Conservation (phyloP, 2,888 invertebrate genomes). For the Phortica magna region DNA sequence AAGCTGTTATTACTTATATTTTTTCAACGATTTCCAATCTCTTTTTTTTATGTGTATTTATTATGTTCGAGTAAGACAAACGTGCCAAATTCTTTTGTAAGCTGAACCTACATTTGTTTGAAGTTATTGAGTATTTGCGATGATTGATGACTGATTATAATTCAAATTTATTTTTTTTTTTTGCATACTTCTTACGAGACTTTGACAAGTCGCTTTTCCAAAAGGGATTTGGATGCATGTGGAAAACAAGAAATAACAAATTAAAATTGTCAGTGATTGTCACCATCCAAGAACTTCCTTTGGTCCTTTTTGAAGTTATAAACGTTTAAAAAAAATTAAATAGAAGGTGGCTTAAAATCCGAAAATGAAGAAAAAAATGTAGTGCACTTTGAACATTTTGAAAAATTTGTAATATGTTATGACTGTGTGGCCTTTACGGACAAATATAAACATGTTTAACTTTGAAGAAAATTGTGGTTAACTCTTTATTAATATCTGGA, state of each 20-base stretch:
- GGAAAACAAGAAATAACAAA: background rate
- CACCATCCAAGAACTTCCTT: too few relatives aligned
- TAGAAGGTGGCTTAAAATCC: too few relatives aligned
- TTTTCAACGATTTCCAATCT: constrained; percentile 37
- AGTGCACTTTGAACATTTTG: too few relatives aligned
- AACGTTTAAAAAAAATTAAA: too few relatives aligned
- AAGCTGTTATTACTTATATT: constrained; percentile 69
- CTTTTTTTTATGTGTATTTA: constrained; percentile 25
- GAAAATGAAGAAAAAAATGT: too few relatives aligned
- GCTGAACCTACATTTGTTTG: constrained; percentile 37
- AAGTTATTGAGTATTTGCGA: constrained; percentile 54
- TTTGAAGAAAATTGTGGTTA: too few relatives aligned
- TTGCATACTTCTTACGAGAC: constrained; percentile 18
- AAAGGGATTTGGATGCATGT: background rate
- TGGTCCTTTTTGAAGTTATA: too few relatives aligned
- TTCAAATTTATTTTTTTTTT: constrained; percentile 44
- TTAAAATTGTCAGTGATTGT: too few relatives aligned
- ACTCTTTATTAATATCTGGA: too few relatives aligned
- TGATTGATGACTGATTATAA: constrained; percentile 60
- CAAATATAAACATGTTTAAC: too few relatives aligned
- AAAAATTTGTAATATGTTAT: too few relatives aligned
- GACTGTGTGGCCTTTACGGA: too few relatives aligned
- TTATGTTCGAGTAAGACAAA: constrained; percentile 35
- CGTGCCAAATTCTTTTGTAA: constrained; percentile 35
- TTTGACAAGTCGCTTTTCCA: background rate